Evolutionary conservation across 2,113 vertebrate species (phyloP).

Genomic region (Phrynosoma blainvillii): DNA sequence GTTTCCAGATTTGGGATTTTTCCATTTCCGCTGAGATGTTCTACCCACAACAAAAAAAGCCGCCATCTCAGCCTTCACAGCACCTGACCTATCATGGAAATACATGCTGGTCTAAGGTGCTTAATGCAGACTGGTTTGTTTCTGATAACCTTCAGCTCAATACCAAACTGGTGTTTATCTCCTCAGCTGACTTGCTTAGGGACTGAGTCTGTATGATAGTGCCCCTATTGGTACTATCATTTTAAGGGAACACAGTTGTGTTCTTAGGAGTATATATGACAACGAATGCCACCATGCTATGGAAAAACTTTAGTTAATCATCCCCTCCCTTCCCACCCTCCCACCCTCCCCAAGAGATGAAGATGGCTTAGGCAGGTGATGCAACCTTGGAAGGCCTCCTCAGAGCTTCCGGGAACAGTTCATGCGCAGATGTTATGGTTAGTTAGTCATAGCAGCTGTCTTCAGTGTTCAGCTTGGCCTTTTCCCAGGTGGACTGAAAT

Average conservation of each 20-base stretch:
- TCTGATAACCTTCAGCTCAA: neutral
- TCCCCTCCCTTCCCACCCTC: conserved; percentile 14
- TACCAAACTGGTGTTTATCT: neutral
- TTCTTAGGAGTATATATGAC: conserved; percentile 48
- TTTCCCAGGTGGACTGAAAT: conserved; percentile 47
- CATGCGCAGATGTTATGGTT: neutral
- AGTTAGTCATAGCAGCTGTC: conserved; percentile 43
- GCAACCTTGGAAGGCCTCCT: neutral
- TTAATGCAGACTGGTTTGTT: neutral
- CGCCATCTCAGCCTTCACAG: neutral
- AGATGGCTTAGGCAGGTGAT: conserved; percentile 14
- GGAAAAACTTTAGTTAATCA: conserved; percentile 51
- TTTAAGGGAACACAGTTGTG: conserved; percentile 33
- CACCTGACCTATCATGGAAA: neutral
- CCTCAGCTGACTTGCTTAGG: neutral
- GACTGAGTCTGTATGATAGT: conserved; percentile 8
- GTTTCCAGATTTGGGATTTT: neutral
- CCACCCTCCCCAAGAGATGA: conserved; percentile 32
- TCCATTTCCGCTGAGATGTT: neutral
- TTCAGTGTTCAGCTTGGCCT: conserved; percentile 25
- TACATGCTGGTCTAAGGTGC: neutral
- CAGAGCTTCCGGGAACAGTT: conserved; percentile 31
- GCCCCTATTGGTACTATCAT: conserved; percentile 44
- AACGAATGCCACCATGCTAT: conserved; percentile 49
- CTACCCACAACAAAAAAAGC: neutral